A percentile compares a stretch with the other conserved stretches of the same genome.
phyloP scores from a whole-genome alignment of 1,140 invertebrate genomes.

The Drosophila jambulina region DNA sequence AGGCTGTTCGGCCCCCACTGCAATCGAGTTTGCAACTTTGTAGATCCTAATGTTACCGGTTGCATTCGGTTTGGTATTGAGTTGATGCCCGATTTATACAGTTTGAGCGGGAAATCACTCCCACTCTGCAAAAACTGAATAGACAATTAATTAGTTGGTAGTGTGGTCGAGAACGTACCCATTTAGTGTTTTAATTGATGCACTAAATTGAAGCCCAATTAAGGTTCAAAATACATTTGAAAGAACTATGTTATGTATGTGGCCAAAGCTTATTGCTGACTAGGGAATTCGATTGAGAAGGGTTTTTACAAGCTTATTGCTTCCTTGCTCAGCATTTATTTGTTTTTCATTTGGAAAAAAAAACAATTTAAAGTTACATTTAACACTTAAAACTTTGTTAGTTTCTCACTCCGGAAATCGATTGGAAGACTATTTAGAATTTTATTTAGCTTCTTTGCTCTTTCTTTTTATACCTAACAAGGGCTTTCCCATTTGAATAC shows the following conservation, averaged over 20 bases:
- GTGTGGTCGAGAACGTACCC: neutral
- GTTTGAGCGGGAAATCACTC: constrained; percentile 18
- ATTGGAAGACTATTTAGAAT: too few relatives aligned
- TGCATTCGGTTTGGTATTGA: constrained; percentile 31
- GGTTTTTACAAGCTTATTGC: too few relatives aligned
- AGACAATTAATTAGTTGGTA: constrained; percentile 1
- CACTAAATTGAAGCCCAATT: neutral
- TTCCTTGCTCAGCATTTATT: neutral
- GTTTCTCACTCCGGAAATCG: neutral
- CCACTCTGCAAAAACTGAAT: constrained; percentile 5
- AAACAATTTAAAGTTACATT: too few relatives aligned
- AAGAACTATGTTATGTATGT: neutral
- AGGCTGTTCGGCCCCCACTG: neutral
- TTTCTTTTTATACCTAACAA: too few relatives aligned
- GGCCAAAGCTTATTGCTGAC: neutral
- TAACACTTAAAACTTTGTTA: too few relatives aligned
- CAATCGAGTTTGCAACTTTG: constrained; percentile 24
- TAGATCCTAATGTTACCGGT: constrained; percentile 30
- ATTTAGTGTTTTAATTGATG: neutral
- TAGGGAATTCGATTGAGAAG: neutral
- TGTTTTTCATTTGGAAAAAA: neutral
- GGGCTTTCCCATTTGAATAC: neutral
- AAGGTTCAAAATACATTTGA: neutral
- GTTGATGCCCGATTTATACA: constrained; percentile 27
- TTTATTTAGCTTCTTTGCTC: too few relatives aligned